Evolutionary conservation across 2,797 vertebrate species (phyloP).

Genomic region (Cossypha polioptera): DNA sequence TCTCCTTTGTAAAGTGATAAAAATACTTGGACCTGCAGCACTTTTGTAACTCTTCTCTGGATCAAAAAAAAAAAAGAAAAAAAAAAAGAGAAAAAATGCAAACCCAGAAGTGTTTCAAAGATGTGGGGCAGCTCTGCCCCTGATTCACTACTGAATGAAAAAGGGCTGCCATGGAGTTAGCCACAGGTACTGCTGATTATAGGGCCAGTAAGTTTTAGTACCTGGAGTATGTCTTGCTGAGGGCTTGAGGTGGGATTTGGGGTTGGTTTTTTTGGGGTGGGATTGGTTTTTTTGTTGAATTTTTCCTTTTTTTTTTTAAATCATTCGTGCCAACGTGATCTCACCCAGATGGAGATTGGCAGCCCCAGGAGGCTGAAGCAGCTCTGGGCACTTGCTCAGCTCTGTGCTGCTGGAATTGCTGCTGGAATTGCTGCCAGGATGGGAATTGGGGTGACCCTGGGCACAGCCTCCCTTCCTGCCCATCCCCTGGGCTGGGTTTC

Average conservation of each 20-base stretch:
- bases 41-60: conserved; percentile 70
- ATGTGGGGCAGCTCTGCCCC: conserved; percentile 28
- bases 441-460: neutral
- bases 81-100: conserved; percentile 45
- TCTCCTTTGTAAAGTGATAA: conserved; percentile 71
- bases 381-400: neutral
- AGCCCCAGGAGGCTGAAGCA: neutral
- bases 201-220: conserved; percentile 74
- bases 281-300: neutral
- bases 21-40: conserved; percentile 71
- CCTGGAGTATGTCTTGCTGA: conserved; percentile 73
- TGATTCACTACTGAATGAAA: conserved; percentile 74
- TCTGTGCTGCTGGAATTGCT: neutral
- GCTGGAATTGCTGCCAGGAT: neutral
- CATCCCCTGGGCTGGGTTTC: neutral
- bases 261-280: neutral
- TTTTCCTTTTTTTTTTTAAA: neutral
- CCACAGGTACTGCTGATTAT: conserved; percentile 73
- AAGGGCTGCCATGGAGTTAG: conserved; percentile 66
- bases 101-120: conserved; percentile 65
- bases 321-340: conserved; percentile 70
- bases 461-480: neutral
- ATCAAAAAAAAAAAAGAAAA: conserved; percentile 49
- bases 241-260: neutral
- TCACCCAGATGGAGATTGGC: neutral